Evolutionary conservation across 2,797 vertebrate genomes (phyloP), one percentile per base, ranked within the genome.

Genomic region (Rhabdomys pumilio): DNA sequence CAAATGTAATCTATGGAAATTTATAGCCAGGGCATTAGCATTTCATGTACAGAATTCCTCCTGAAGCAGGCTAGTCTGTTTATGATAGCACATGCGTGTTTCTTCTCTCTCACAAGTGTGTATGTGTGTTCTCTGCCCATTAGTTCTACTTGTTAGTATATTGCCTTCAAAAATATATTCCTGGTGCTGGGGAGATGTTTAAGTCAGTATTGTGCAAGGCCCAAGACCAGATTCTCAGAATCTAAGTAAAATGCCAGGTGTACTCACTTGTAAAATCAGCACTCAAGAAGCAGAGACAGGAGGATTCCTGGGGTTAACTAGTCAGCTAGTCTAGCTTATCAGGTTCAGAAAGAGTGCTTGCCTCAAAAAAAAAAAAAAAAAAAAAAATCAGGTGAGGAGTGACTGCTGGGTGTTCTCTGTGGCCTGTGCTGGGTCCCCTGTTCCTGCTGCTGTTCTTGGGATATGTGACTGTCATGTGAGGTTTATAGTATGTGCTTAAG

Each of bases 1-100:
- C 31, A 55, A 94, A 73, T 50, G 65, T 38, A 47, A 76, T 88
- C 22, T 95, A 53, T 92, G 92, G 88, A 67, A 77, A 55, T 82
- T 61, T 73, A 63, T 83, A 95, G 22, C 47, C 20, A 92, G 31
- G 24, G 29, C 38, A 53, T 89, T 93, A 55, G 38, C 92, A 24
- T 44, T 67, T 83, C 90, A 76, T 1, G 59, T 2, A 44, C 9
- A 67, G 3, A 44, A 72, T 93, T 88, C 63, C 67, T 92, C 92
- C 87, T 77, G 57, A 38, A 1, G 9, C 3, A 26, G 87, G 91
- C 88, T 85, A 38, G 84, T 75, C 80, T 84, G 24, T 53, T 93
- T 31, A 57, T 86, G 1, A 22, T 53, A 59, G 22, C 80, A 14
- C 41, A 15, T 24, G 41, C 55, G 9, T 63, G 5, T 31, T 17